Conservation (phyloP, 2,888 invertebrate genomes). For the Shargacucullia verbasci region DNA sequence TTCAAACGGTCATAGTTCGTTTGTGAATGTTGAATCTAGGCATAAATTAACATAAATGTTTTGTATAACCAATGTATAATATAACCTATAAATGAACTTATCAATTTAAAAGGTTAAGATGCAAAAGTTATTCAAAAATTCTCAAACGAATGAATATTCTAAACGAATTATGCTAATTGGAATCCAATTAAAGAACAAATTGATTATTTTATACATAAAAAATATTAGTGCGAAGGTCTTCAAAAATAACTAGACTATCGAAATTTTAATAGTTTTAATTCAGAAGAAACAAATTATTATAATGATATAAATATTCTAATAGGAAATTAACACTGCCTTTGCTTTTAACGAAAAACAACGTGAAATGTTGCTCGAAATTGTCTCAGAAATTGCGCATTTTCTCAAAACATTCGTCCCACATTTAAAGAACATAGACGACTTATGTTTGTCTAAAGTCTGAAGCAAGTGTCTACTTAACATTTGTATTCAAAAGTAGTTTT, state of each 20-base stretch:
- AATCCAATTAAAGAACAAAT: conserved; percentile 36
- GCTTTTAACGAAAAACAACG: too few relatives aligned
- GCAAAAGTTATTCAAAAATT: conserved; percentile 31
- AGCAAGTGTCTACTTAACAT: not conserved
- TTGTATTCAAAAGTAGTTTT: conserved; percentile 6
- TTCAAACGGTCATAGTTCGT: too few relatives aligned
- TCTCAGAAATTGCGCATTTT: too few relatives aligned
- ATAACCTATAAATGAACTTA: conserved; percentile 18
- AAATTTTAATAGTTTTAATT: too few relatives aligned
- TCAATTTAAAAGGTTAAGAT: conserved; percentile 18
- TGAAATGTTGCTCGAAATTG: too few relatives aligned
- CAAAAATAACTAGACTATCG: too few relatives aligned
- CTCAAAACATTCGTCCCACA: not conserved
- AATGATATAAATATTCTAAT: too few relatives aligned
- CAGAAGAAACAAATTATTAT: too few relatives aligned
- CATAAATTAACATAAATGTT: too few relatives aligned
- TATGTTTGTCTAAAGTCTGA: not conserved
- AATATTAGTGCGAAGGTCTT: conserved; percentile 14
- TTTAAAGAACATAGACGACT: not conserved
- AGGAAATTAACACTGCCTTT: too few relatives aligned
- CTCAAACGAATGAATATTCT: conserved; percentile 40
- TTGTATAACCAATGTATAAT: not conserved
- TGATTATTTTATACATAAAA: conserved; percentile 39
- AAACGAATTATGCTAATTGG: conserved; percentile 31
- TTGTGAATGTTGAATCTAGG: too few relatives aligned